Evolutionary conservation across 1,140 invertebrate genomes (phyloP), one percentile per base, ranked within the genome.

Genomic region (Aphis craccivora): DNA sequence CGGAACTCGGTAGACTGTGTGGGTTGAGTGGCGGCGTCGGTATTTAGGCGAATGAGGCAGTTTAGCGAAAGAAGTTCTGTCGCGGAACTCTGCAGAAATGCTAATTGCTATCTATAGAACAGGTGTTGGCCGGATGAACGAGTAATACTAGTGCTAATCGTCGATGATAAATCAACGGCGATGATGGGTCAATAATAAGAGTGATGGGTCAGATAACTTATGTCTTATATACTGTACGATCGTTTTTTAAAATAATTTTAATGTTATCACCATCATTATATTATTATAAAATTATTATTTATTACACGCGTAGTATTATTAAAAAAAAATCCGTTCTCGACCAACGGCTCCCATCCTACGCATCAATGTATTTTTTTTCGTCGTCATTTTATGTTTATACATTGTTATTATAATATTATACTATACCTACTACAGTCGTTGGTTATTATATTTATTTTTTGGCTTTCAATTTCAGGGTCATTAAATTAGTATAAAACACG

Each of bases 391-490:
- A 51, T 51, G 18, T 51, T 45, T 45, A 8, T 45, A 45, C 40
- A 40, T 86, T 40, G 40, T 30, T 23, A 40, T 25, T 67, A 67
- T 67, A 18, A 18, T 22, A 37, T 83, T 37, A 40, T 83, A 40
- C 40, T 83, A 22, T 40, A 83, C n/a, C n/a, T n/a, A n/a, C n/a
- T 40, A 87, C 7, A 9, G 48, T 53, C 22, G n/a, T 87, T 25
- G 25, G 14, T 87, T 87, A 48, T 87, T 87, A 87, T 87, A n/a
- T n/a, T 45, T 20, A 20, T 45, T n/a, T n/a, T 87, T 89, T 51
- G 2, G 30, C 35, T 87, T 76, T 87, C 2, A n/a, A 51, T 88
- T 89, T 53, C 87, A 89, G 87, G 87, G 87, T 53, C 87, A 14
- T 89, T 89, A 22, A n/a, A 89, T 53, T 23, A 35, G 30, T n/a